phyloP scores from a whole-genome alignment of 2,888 invertebrate genomes.

The Heliconius sara region DNA sequence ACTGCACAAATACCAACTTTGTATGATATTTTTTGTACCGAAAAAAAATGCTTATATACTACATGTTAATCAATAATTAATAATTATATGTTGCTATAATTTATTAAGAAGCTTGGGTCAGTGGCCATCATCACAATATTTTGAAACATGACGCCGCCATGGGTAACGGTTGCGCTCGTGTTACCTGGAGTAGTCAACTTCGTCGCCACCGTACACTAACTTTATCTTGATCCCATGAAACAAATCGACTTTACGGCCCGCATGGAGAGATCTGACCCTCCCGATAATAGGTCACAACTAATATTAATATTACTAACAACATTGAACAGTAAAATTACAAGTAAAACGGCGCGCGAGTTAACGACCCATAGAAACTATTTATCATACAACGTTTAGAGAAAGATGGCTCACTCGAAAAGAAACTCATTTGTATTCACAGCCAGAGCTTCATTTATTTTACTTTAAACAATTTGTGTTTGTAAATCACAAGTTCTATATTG shows the following conservation, averaged over 20 bases:
- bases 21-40: constrained; percentile 43
- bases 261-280: constrained; percentile 71
- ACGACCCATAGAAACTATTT: constrained; percentile 77
- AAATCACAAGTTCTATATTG: constrained; percentile 67
- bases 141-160: constrained; percentile 66
- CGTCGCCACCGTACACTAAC: constrained; percentile 57
- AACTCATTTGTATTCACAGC: constrained; percentile 77
- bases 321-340: constrained; percentile 76
- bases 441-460: constrained; percentile 73
- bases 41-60: neutral
- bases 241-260: constrained; percentile 65
- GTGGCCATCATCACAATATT: constrained; percentile 60
- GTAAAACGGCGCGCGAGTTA: constrained; percentile 71
- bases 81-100: neutral
- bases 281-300: constrained; percentile 76
- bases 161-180: constrained; percentile 61
- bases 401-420: constrained; percentile 77
- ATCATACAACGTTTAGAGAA: constrained; percentile 72
- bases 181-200: constrained; percentile 55
- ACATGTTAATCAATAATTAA: neutral
- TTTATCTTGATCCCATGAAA: constrained; percentile 72
- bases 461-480: constrained; percentile 77
- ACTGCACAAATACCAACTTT: constrained; percentile 55
- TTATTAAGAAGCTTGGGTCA: constrained; percentile 25
- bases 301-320: constrained; percentile 81